These are phyloP conservation scores for Chelonia mydas DNA, from an alignment of 2,797 vertebrate species.

Conservation along the genomic window DNA sequence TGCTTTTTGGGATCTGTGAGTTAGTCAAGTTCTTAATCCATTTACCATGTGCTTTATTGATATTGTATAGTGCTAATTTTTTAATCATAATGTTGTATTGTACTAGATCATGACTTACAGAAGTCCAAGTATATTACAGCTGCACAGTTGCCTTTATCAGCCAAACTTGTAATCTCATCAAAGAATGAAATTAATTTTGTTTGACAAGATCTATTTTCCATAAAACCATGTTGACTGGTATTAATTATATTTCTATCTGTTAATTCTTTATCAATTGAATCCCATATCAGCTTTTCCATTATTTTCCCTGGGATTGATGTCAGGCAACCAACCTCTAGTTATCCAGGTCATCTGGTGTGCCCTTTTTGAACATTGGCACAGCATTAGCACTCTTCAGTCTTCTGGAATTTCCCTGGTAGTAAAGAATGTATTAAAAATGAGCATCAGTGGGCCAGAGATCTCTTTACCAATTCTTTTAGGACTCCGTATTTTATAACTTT, in stretches of 20 bases:
- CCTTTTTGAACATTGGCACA: neutral
- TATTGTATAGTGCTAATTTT: fast-evolving
- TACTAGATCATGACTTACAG: neutral
- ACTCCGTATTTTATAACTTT: neutral
- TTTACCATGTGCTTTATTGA: fast-evolving
- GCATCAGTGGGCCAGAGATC: neutral
- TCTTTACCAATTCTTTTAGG: neutral
- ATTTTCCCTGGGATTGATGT: neutral
- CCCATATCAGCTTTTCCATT: neutral
- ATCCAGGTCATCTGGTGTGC: neutral
- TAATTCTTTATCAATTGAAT: neutral
- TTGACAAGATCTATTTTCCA: neutral
- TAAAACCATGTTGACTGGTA: neutral
- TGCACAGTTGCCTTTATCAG: neutral
- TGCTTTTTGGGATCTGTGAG: neutral
- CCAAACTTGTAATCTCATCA: neutral
- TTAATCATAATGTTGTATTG: fast-evolving
- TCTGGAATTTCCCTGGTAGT: neutral
- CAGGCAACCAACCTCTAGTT: neutral
- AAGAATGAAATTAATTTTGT: neutral
- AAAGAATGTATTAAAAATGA: neutral
- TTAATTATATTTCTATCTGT: neutral
- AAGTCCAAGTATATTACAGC: neutral
- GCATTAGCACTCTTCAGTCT: neutral
- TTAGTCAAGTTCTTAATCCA: neutral